Base-by-base conservation (phyloP, 2,113 vertebrate genomes). In the Pseudopipra pipra region DNA sequence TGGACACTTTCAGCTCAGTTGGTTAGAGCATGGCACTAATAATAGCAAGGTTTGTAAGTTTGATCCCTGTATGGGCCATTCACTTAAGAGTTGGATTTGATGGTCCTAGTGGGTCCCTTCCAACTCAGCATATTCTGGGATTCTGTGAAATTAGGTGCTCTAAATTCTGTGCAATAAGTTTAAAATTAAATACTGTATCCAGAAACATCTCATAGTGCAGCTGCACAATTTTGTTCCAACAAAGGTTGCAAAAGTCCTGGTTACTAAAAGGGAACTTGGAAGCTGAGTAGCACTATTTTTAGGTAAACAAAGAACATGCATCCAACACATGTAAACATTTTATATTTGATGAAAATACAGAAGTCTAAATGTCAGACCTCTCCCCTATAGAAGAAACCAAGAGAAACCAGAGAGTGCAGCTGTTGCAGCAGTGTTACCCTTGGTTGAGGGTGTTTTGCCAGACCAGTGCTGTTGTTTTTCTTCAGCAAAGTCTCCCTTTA, bases 201-300 rank as follows among this genome's bases (percentile, higher is more conserved):
- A 63, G 67, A 65, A 85, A 41, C 2, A 30, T 54, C 76, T 90
- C 37, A 33, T 11, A 49, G n/a, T 30, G 16, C 14, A 79, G 13
- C n/a, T 78, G 18, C 12, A 41, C 19, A 76, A 62, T 9, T 58
- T 58, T n/a, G n/a, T 54, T 82, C 27, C 17, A 56, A 52, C 15
- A 59, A 1, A 41, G 7, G 8, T 13, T 73, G 6, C 19, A 68
- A 22, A 21, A 24, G 22, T n/a, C 28, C 1, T 0, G 14, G 11
- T 65, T 17, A 56, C 25, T 51, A 37, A 65, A 35, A 14, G 18
- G 54, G 68, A 43, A 12, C 3, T 2, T 39, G 13, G 21, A 31
- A 89, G 9, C 11, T 37, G 17, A 52, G n/a, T 62, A 75, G 12
- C 12, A 39, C 5, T 28, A 39, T 12, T 30, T 72, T 58, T 52